phyloP scores from a whole-genome alignment of 2,797 vertebrate genomes.

The Babyrousa celebensis region DNA sequence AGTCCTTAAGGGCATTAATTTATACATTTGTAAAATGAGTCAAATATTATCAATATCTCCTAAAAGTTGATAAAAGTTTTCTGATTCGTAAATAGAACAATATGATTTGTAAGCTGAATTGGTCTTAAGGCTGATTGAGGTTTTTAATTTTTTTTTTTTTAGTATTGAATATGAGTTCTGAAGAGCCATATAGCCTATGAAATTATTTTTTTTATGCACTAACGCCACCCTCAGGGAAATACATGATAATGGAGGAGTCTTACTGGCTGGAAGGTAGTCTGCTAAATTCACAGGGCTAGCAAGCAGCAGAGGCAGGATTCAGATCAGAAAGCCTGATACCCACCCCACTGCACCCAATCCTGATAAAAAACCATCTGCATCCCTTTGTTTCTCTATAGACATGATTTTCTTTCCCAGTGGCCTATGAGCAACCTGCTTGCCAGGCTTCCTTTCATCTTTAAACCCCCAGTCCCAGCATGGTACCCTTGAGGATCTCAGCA shows the following conservation, averaged over 20 bases:
- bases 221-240: neutral
- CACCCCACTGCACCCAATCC: neutral
- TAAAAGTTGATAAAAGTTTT: conserved; percentile 23
- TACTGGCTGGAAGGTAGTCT: neutral
- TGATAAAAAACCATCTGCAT: neutral
- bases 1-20: neutral
- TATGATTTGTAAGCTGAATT: neutral
- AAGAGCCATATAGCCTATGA: neutral
- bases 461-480: neutral
- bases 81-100: neutral
- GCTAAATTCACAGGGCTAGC: neutral
- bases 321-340: neutral
- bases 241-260: neutral
- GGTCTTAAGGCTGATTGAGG: neutral
- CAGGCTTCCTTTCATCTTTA: neutral
- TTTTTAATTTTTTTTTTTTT: conserved; percentile 49
- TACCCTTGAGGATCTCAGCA: neutral
- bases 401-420: neutral
- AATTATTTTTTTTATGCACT: neutral
- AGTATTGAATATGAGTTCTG: neutral
- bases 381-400: neutral
- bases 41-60: neutral
- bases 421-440: neutral
- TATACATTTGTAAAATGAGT: neutral
- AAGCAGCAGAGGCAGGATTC: neutral